Evolutionary conservation across 2,113 vertebrate genomes (phyloP), one percentile per base, ranked within the genome.

Genomic region (Cyprinus carpio): DNA sequence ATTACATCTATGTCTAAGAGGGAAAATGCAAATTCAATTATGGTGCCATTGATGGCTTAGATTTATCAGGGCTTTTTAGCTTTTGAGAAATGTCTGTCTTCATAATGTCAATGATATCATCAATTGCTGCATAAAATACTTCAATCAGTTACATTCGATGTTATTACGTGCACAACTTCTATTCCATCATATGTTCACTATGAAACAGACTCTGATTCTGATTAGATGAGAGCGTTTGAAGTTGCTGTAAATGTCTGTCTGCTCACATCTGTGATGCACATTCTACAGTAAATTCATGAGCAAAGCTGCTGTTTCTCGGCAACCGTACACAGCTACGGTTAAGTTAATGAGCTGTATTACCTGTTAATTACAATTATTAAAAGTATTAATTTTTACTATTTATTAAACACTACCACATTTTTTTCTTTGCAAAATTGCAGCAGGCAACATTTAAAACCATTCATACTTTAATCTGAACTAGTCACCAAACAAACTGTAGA

Each of bases 1-100:
- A 76, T 54, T 54, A 18, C 46, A 64, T 78, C 20, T 37, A 60
- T 25, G 18, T 80, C 23, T 78, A 37, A 78, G 76, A 34, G 27
- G 51, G 31, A n/a, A 56, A 23, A 78, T 80, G 76, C 20, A 1
- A 60, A 62, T 60, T 60, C 3, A 16, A 40, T 79, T 5, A 37
- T 1, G 12, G 71, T 25, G 20, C 12, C 34, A 62, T 27, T 77
- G 27, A 56, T 80, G n/a, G 56, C 9, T 29, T 11, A 11, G 23
- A 43, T 62, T 78, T 15, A 64, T 64, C 25, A 29, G 77, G 77
- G 34, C 23, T 46, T 78, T n/a, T 64, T 18, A 43, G 15, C 40
- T 6, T 80, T 64, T 43, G 3, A 43, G 37, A 64, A 46, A 78
- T 56, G 49, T 2, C 54, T 62, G n/a, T 40, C 37, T 43, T 37